Evolutionary conservation across 2,888 invertebrate genomes (phyloP), one percentile per base, ranked within the genome.

Genomic region (Phortica magna): DNA sequence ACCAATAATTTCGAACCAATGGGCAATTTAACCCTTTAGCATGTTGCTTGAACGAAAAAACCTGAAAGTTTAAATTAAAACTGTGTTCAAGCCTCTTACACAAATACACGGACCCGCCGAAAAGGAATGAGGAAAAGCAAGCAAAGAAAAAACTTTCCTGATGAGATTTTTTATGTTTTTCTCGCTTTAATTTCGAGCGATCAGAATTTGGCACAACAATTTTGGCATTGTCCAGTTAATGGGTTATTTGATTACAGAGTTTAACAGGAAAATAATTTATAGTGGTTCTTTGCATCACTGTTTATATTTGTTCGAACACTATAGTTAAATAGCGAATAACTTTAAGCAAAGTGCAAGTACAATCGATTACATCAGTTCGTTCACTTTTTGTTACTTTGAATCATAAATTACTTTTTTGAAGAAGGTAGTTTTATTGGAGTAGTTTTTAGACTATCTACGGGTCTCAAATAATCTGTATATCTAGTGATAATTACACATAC

Each of bases 1-100:
- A 91, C 91, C 90, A 90, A 91, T 92, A 91, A 92, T 92, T 91
- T 92, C 83, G 86, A 91, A 89, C 90, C 91, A 92, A 91, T 91
- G 90, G 88, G 89, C 90, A 91, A 91, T 91, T 92, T 91, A 89
- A 88, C 90, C 92, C 92, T 90, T 90, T 89, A 91, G 91, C 92
- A 86, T 88, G 87, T 88, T 89, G 83, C 80, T 79, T 88, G 87
- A 87, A 88, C 81, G 88, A 88, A 88, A 85, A 88, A 83, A 89
- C 85, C 82, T 85, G 83, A 84, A 84, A 83, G 79, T 86, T 86
- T 88, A 88, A 88, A 86, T 88, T 87, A 86, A 88, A 86, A 88
- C 85, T 83, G 79, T 77, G 83, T 82, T 85, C 87, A 81, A 75
- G 76, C 48, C 64, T 31, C 59, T 17, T 59, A 17, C 59, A 59